These are phyloP conservation scores for Calonectris borealis DNA, from an alignment of 2,113 vertebrate species.

Conservation along the genomic window DNA sequence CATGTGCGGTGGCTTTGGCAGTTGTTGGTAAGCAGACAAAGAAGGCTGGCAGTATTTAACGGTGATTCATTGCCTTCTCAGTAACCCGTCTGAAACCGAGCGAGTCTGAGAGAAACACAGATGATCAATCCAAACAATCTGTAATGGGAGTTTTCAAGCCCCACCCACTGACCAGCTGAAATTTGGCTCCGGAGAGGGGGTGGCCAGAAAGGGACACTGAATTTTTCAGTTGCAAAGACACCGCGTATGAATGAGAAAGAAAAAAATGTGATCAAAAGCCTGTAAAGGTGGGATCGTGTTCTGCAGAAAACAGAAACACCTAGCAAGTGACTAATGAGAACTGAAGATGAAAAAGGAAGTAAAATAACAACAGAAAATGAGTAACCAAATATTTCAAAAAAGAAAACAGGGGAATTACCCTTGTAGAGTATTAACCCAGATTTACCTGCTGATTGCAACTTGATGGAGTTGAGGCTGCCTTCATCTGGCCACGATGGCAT, in stretches of 20 bases:
- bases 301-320: neutral
- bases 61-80: conserved; percentile 7
- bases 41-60: neutral
- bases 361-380: neutral
- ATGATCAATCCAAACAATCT: neutral
- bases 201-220: neutral
- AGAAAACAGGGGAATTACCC: neutral
- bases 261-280: neutral
- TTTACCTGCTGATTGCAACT: neutral
- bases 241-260: accelerated
- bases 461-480: neutral
- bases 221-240: neutral
- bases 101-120: neutral
- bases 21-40: neutral
- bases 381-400: neutral
- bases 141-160: neutral
- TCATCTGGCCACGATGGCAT: neutral
- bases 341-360: neutral
- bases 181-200: neutral
- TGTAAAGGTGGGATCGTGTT: neutral
- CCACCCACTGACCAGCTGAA: neutral
- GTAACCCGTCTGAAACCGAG: neutral
- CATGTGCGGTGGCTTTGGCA: neutral
- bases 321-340: neutral
- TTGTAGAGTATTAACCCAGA: neutral